Evolutionary conservation across 2,888 invertebrate species (phyloP), one percentile per base, ranked within the genome.

Genomic region (Eupithecia subumbrata): DNA sequence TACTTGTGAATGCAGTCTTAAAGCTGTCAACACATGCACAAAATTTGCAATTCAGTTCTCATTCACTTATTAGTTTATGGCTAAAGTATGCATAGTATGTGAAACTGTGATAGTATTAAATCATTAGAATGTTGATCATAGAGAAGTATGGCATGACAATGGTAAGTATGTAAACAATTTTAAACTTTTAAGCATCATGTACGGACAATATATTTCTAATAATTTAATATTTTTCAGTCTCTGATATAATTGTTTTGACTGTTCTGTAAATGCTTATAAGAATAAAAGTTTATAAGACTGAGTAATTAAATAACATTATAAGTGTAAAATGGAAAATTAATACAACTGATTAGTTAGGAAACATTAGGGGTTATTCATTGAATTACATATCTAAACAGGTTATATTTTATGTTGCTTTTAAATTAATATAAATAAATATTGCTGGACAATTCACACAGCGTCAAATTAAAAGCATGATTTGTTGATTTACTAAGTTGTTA

Each of bases 151-250:
- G 34, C 16, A 30, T 34, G 18, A 34, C 18, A 64, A 18, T 9
- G 37, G 71, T 71, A 70, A 70, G 56, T 70, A 70, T 14, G 70
- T 60, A 70, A 70, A 70, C 60, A 56, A 34, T 60, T 48, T 48
- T 48, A 45, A 45, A 43, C 0, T 18, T n/a, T 56, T 11, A 11
- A 11, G 52, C 18, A 9, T 48, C 18, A 48, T n/a, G 16, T 5
- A 45, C 16, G 14, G 37, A 37, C 43, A 14, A 1, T 43, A 4
- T 43, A 43, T 14, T 43, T 43, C 43, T 43, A 43, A 43, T 16
- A 18, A 2, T 2, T 2, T 48, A 48, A 18, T 48, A 16, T 18
- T 48, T 18, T 48, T n/a, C 8, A 48, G 18, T 48, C n/a, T 9
- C n/a, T 5, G 43, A 43, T 1, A 43, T 40, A 0, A 1, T 22